Evolutionary conservation across 2,113 vertebrate genomes (phyloP), one percentile per base, ranked within the genome.

Genomic region (Oncorhynchus keta): DNA sequence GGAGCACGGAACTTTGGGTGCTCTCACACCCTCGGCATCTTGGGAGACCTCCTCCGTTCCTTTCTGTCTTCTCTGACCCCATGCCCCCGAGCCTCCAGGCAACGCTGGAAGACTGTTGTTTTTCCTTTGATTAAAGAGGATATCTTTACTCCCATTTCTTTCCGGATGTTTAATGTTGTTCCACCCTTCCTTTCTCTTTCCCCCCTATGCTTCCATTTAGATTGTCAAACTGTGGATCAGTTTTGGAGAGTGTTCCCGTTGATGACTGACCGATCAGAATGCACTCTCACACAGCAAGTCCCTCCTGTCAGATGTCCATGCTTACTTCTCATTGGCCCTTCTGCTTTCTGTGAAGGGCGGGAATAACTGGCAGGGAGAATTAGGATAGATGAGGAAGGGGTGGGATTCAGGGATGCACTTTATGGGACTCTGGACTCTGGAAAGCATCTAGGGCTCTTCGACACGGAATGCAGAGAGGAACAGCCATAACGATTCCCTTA

Each of bases 1-100:
- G 77, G 79, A 85, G 79, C 77, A 82, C 82, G 85, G 86, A 80
- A 83, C 85, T 80, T 69, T 87, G 81, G 81, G 73, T 77, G 67
- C 72, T 77, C 79, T 78, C 72, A 77, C 81, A 80, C 69, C 76
- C 79, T 45, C 70, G 72, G 82, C 84, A 86, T 89, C 88, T 80
- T 90, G 79, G 79, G 81, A 85, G 83, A 79, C 69, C 78, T 85
- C 73, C 65, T 68, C 74, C 82, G 73, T 81, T 73, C 73, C 67
- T 16, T 2, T 62, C 66, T 51, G 62, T 71, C 45, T 72, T 76
- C 61, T 11, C 68, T 12, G n/a, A 14, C 24, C 64, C 26, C 64
- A 12, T 66, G 22, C 24, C 32, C 14, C 66, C 4, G 14, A 7
- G 28, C 66, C 64, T 66, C 26, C 64, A 61, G n/a, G 59, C n/a